These are phyloP conservation scores for Leptobrachium ailaonicum DNA, from an alignment of 2,113 vertebrate species.

Conservation along the genomic window DNA sequence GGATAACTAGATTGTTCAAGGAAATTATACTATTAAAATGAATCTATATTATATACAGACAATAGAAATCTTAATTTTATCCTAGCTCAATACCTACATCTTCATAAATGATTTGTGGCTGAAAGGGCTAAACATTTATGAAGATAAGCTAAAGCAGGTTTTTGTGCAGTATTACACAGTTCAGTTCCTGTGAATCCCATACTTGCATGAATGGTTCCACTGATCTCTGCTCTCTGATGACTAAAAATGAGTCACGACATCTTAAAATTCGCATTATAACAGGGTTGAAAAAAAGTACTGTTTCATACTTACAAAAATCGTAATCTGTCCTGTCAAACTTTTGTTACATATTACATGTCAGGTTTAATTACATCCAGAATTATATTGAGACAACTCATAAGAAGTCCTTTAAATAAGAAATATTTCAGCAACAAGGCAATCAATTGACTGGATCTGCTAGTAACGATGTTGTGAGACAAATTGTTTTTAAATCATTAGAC, in stretches of 20 bases:
- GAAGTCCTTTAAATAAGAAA: constrained; percentile 25
- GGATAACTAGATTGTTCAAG: too few species aligned
- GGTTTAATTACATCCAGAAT: constrained; percentile 25
- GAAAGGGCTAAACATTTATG: too few species aligned
- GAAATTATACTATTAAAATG: too few species aligned
- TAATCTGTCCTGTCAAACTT: neutral
- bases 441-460: constrained; percentile 16
- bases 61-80: too few species aligned
- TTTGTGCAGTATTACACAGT: too few species aligned
- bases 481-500: constrained; percentile 7
- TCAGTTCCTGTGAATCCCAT: too few species aligned
- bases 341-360: constrained; percentile 29
- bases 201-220: too few species aligned
- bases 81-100: too few species aligned
- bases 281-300: neutral
- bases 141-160: too few species aligned
- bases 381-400: constrained; percentile 16
- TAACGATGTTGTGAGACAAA: neutral
- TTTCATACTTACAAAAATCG: neutral
- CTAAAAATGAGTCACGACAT: neutral
- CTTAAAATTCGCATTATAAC: neutral
- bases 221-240: too few species aligned
- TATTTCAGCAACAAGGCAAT: constrained; percentile 8
- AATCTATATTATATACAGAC: too few species aligned
- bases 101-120: too few species aligned